Evolutionary conservation across 1,140 invertebrate species (phyloP).

Genomic region (Drosophila sucinea): DNA sequence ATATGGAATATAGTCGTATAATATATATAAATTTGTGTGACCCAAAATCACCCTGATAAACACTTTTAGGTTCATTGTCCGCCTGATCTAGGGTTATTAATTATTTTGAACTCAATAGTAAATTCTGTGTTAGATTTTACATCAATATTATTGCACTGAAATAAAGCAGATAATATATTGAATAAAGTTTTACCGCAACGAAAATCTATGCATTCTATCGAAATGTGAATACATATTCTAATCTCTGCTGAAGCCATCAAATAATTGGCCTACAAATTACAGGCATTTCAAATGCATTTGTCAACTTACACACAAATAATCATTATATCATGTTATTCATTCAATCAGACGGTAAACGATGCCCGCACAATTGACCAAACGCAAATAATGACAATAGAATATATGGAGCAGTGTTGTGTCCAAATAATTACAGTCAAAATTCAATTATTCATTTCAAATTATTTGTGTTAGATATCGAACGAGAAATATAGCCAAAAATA

Average conservation of each 20-base stretch:
- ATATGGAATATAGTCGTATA: no score
- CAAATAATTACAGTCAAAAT: background rate
- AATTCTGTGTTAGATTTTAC: no score
- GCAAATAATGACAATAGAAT: background rate
- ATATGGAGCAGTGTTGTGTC: background rate
- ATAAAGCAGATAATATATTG: slow-evolving; percentile 10
- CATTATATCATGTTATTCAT: background rate
- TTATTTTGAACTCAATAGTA: no score
- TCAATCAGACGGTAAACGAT: background rate
- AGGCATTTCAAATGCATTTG: background rate
- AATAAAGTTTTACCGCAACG: background rate
- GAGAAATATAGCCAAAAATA: no score
- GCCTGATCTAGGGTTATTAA: no score
- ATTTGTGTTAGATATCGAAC: background rate
- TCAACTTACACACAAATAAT: background rate
- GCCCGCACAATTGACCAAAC: background rate
- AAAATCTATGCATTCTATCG: slow-evolving; percentile 25
- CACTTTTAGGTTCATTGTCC: no score
- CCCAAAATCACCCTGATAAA: no score
- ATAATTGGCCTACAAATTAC: background rate
- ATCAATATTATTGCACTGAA: no score
- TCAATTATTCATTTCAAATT: background rate
- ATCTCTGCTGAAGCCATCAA: background rate
- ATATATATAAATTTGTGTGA: no score
- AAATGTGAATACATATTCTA: slow-evolving; percentile 1